Evolutionary conservation across 2,113 vertebrate species (phyloP), one percentile per base, ranked within the genome.

Genomic region (Rhinolophus sinicus): DNA sequence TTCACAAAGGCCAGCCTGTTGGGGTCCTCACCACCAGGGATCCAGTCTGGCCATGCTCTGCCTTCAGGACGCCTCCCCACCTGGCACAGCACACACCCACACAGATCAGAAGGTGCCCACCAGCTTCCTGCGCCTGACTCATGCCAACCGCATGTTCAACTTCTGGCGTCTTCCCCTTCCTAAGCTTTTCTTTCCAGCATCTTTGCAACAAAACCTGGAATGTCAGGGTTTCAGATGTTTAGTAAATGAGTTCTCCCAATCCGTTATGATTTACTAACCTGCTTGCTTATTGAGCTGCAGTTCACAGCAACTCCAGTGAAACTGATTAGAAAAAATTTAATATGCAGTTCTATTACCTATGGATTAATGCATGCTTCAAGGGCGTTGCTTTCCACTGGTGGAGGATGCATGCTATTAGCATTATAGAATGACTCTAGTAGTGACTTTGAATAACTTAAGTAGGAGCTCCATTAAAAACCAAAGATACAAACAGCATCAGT

Each of bases 271-370:
- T 92, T 81, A 40, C 18, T 80, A 73, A 84, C 30, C 8, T 87
- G 15, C 58, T 88, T 93, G 40, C 33, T 80, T 97, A 91, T 35
- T 90, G 93, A 95, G 81, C 93, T 97, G 65, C 60, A 95, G 78
- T 94, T 94, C 89, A 44, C n/a, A 40, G 72, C n/a, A 93, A 82
- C 64, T 93, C 93, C 93, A 96, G 92, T 81, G 93, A 98, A 98
- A 97, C 83, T 52, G 87, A 80, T 96, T 97, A 97, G 93, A 90
- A 93, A 95, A 93, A 95, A 91, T 97, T 92, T 96, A 97, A 93
- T 93, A 96, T 93, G 90, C 81, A 92, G 67, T 87, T 97, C 86
- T 94, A 95, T 96, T 96, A 93, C 97, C 95, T 94, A 58, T 80
- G 72, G 98, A 96, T 97, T 98, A 95, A 98, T 94, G 76, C 54